phyloP scores from a whole-genome alignment of 2,797 vertebrate genomes.

The Luscinia luscinia region DNA sequence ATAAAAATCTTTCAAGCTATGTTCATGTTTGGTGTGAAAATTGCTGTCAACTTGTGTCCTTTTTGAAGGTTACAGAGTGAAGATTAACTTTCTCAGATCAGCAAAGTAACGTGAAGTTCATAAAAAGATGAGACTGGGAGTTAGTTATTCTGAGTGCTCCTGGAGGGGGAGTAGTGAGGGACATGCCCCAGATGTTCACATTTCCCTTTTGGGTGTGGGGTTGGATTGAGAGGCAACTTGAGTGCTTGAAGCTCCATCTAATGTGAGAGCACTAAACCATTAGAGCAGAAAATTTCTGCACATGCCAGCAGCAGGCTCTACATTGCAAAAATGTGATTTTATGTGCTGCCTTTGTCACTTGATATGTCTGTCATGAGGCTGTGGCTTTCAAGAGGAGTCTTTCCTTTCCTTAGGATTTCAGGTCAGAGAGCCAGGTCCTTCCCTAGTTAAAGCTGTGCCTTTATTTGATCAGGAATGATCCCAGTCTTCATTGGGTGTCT shows the following conservation, averaged over 20 bases:
- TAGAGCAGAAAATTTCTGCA: not conserved
- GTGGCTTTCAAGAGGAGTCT: not conserved
- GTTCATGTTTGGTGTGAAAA: not conserved
- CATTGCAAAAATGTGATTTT: not conserved
- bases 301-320: not conserved
- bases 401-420: not conserved
- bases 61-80: not conserved
- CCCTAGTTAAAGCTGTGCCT: not conserved
- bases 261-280: not conserved
- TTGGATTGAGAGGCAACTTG: not conserved
- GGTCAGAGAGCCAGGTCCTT: not conserved
- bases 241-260: not conserved
- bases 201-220: not conserved
- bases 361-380: not conserved
- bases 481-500: not conserved
- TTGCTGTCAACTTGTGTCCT: not conserved
- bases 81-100: not conserved
- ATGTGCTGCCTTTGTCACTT: not conserved
- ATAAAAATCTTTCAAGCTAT: not conserved
- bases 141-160: not conserved
- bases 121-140: not conserved
- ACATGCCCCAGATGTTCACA: not conserved
- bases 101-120: not conserved
- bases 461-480: not conserved
- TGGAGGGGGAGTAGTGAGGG: not conserved